Base-by-base conservation (phyloP, 2,797 vertebrate genomes). In the Sandelia bainsii region DNA sequence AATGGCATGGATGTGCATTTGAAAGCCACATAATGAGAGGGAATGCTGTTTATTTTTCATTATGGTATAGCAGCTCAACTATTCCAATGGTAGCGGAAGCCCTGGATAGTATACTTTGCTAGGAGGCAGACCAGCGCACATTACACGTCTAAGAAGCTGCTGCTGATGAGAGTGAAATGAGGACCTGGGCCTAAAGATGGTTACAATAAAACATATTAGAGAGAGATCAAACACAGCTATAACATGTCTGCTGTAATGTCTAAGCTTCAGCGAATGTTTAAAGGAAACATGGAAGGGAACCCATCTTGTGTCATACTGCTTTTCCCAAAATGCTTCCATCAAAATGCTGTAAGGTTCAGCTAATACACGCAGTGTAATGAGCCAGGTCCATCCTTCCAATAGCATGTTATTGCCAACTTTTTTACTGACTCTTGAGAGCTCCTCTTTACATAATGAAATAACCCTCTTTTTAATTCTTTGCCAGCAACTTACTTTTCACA, bases 391-490 rank as follows among this genome's bases (percentile, higher is more conserved):
- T 20, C 45, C 59, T 72, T 83, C 54, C 69, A 85, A 58, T 62
- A 71, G 72, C 17, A 72, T 42, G 59, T 66, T 49, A 45, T 20
- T 78, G 77, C 82, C 82, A 86, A 56, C 65, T 58, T 79, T 20
- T 82, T 71, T 62, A 46, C 67, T 65, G 5, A 82, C 69, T 74
- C 58, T 37, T 69, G 32, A 77, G 66, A 76, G 64, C 62, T 42
- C 22, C 67, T 82, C 50, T 83, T 76, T 66, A 79, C 59, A 66
- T 86, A 85, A 88, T 86, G 40, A 81, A 87, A 85, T 84, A 84
- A 64, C 52, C 27, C 14, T 58, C 22, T 46, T 84, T 84, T 50
- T 69, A 75, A 79, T 74, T 62, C 46, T 48, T 63, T 83, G 81
- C 85, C 81, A 88, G 79, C 52, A 65, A 85, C 63, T 83, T 80